phyloP scores from a whole-genome alignment of 2,888 invertebrate species.

The Rhaphigaster nebulosa region DNA sequence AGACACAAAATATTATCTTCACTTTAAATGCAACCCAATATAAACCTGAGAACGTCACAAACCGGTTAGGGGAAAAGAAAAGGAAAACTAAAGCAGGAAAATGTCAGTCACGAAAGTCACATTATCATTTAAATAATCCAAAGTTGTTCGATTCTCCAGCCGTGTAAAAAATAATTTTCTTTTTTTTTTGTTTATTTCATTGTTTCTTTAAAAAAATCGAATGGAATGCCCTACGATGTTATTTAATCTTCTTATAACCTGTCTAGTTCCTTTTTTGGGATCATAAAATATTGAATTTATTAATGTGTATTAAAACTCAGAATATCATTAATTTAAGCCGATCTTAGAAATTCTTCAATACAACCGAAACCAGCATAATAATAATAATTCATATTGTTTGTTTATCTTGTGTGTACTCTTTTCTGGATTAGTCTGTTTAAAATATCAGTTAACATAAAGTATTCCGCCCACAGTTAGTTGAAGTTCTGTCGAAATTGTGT shows the following conservation, averaged over 20 bases:
- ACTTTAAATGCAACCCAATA: background rate
- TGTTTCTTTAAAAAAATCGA: background rate
- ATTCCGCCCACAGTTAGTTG: background rate
- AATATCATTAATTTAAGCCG: background rate
- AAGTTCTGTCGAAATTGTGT: background rate
- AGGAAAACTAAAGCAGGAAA: slow-evolving; percentile 31
- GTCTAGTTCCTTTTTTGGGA: background rate
- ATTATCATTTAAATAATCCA: slow-evolving; percentile 31
- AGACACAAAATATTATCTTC: background rate
- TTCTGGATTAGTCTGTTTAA: too few species aligned
- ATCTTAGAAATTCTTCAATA: background rate
- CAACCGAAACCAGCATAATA: background rate
- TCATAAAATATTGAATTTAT: background rate
- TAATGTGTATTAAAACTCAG: background rate
- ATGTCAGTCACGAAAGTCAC: slow-evolving; percentile 35
- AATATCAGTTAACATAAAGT: background rate
- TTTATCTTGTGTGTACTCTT: too few species aligned
- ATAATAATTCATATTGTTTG: background rate
- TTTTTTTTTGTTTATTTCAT: background rate
- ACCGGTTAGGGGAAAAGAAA: slow-evolving; percentile 36
- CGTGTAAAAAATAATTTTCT: background rate
- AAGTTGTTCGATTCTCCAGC: background rate
- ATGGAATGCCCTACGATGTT: background rate
- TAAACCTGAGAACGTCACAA: background rate
- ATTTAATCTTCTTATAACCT: background rate